These are phyloP conservation scores for Drosophila acutilabella DNA, from an alignment of 2,888 invertebrate species.

Conservation along the genomic window DNA sequence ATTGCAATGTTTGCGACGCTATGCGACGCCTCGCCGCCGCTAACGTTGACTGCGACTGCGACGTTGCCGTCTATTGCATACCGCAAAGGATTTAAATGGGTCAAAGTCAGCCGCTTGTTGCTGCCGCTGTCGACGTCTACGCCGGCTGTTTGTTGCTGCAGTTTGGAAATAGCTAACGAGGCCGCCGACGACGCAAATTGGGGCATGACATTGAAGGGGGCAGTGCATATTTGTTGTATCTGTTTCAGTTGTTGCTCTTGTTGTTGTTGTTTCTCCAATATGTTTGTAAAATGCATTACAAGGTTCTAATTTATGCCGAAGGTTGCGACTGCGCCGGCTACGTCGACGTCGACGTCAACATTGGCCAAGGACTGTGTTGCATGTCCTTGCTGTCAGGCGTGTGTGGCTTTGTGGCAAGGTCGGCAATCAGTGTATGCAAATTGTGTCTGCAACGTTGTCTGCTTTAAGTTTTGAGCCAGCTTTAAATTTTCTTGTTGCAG, in stretches of 20 bases:
- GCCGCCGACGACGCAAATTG: conserved; percentile 68
- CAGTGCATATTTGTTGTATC: conserved; percentile 33
- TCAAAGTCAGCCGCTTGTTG: conserved; percentile 80
- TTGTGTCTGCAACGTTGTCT: conserved; percentile 45
- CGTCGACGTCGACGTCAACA: conserved; percentile 28
- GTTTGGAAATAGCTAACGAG: conserved; percentile 70
- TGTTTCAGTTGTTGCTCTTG: conserved; percentile 16
- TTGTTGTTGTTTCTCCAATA: conserved; percentile 37
- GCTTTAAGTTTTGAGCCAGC: conserved; percentile 33
- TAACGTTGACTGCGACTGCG: conserved; percentile 22
- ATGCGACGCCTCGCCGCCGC: conserved; percentile 25
- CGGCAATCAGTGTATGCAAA: conserved; percentile 34
- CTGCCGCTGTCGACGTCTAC: conserved; percentile 10
- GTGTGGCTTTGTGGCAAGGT: conserved; percentile 46
- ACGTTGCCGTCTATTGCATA: conserved; percentile 60
- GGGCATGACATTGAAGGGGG: conserved; percentile 72
- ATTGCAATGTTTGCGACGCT: conserved; percentile 57
- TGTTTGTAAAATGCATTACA: conserved; percentile 63
- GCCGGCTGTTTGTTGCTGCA: conserved; percentile 56
- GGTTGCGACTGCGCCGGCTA: conserved; percentile 44
- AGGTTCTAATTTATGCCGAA: conserved; percentile 60
- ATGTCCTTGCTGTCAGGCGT: conserved; percentile 47
- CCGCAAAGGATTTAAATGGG: conserved; percentile 77
- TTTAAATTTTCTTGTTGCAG: conserved; percentile 27
- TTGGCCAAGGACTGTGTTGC: conserved; percentile 32